These are phyloP conservation scores for Helicoverpa armigera DNA, from an alignment of 1,140 invertebrate species.

Conservation along the genomic window DNA sequence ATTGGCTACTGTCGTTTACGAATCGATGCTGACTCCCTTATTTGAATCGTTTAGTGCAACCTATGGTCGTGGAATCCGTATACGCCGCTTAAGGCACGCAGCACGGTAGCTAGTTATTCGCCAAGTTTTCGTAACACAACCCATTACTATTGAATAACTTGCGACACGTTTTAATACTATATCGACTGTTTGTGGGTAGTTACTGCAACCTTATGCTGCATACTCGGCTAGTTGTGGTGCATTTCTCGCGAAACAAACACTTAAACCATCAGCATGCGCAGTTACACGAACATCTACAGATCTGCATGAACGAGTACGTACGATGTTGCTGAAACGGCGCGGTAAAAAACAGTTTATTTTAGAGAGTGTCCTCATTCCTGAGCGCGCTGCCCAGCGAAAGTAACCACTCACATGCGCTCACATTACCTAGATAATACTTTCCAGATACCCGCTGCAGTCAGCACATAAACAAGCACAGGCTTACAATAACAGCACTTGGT, in stretches of 20 bases:
- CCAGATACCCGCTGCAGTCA: conserved; percentile 51
- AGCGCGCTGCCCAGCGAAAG: conserved; percentile 71
- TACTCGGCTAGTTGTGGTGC: conserved; percentile 52
- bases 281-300: conserved; percentile 56
- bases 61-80: neutral
- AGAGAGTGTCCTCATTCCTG: conserved; percentile 78
- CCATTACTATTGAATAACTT: conserved; percentile 48
- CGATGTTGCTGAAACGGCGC: conserved; percentile 63
- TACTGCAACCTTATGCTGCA: conserved; percentile 52
- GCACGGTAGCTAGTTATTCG: conserved; percentile 19
- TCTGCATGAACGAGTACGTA: conserved; percentile 53
- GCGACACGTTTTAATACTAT: conserved; percentile 45
- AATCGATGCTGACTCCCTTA: neutral
- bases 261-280: conserved; percentile 58
- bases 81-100: conserved; percentile 5
- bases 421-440: conserved; percentile 61
- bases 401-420: conserved; percentile 64
- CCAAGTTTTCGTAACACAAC: conserved; percentile 38
- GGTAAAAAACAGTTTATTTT: conserved; percentile 79
- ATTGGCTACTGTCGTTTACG: neutral
- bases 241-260: conserved; percentile 64
- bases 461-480: conserved; percentile 58
- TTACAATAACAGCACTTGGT: conserved; percentile 57
- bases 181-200: conserved; percentile 54
- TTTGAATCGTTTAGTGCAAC: neutral